These are phyloP conservation scores for Alauda arvensis DNA, from an alignment of 2,797 vertebrate genomes.

Conservation along the genomic window DNA sequence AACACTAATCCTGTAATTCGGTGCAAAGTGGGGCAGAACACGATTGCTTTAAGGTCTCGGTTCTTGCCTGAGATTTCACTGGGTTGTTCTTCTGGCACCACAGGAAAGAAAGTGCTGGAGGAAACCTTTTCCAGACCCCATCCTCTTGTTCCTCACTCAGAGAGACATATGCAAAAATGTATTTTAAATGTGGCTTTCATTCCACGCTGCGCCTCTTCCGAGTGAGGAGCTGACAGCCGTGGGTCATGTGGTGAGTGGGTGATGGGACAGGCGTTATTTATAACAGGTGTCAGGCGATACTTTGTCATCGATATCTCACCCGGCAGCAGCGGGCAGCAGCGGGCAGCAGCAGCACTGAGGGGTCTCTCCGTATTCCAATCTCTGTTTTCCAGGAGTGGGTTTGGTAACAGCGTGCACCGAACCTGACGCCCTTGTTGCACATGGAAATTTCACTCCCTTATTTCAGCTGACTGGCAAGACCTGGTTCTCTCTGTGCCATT, in stretches of 20 bases:
- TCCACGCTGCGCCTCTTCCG: background rate
- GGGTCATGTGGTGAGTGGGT: constrained; percentile 39
- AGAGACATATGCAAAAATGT: background rate
- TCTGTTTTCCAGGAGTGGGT: background rate
- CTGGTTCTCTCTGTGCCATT: background rate
- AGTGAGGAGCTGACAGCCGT: constrained; percentile 25
- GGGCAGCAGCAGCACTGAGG: background rate
- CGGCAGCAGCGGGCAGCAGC: background rate
- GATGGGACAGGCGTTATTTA: constrained; percentile 42
- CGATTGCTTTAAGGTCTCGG: fast-evolving
- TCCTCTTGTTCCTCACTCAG: background rate
- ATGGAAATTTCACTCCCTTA: background rate
- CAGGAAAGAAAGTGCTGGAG: background rate
- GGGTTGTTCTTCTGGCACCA: background rate
- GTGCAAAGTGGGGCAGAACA: background rate
- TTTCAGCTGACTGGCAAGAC: background rate
- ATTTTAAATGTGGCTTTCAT: constrained; percentile 43
- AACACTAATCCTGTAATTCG: background rate
- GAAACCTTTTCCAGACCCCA: constrained; percentile 16
- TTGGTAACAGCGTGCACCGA: background rate
- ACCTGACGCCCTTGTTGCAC: background rate
- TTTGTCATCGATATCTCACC: constrained; percentile 37
- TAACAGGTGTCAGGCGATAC: constrained; percentile 43
- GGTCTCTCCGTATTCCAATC: background rate
- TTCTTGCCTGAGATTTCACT: background rate